Evolutionary conservation across 2,113 vertebrate genomes (phyloP).

Genomic region (Charadrius vociferus): DNA sequence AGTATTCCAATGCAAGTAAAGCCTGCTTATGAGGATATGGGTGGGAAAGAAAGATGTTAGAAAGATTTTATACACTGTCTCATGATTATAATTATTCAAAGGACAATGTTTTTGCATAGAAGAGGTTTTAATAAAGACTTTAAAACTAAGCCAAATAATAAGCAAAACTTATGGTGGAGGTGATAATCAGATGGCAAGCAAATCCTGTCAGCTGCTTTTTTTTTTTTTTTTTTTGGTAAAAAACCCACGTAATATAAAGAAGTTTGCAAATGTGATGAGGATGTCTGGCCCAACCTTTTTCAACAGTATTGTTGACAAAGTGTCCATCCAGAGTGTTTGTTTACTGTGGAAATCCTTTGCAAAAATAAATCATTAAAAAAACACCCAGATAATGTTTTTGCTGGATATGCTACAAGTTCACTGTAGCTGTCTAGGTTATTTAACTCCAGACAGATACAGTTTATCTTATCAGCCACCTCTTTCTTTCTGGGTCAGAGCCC

Average conservation of each 20-base stretch:
- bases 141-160: not conserved
- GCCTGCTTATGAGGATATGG: not conserved
- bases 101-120: not conserved
- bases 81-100: not conserved
- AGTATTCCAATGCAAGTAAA: conserved; percentile 33
- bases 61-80: not conserved
- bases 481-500: not conserved
- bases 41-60: not conserved
- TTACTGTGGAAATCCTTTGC: not conserved
- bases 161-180: not conserved
- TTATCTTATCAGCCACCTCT: not conserved
- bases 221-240: not conserved
- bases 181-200: not conserved
- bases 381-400: not conserved
- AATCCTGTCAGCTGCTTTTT: not conserved
- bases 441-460: not conserved
- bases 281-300: not conserved
- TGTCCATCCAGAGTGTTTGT: not conserved
- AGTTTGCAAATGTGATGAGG: not conserved
- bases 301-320: not conserved
- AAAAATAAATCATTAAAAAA: not conserved
- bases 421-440: not conserved
- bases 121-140: not conserved
- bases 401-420: not conserved
- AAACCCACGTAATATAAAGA: not conserved